phyloP scores from a whole-genome alignment of 2,113 vertebrate species.

The Serinus canaria region DNA sequence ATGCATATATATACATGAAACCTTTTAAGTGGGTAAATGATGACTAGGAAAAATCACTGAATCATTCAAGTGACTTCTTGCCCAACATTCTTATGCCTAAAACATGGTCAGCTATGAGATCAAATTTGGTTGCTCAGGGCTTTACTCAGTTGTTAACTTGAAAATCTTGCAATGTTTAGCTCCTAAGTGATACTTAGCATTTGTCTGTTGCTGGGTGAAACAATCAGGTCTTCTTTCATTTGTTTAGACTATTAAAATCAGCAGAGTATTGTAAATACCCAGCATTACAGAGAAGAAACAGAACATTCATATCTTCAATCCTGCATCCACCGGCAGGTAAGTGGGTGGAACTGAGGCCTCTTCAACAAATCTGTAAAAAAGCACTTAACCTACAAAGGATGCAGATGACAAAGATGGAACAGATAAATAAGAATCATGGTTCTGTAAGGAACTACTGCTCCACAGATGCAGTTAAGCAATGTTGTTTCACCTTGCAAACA shows the following conservation, averaged over 20 bases:
- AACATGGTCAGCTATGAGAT: not conserved
- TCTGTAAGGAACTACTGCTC: not conserved
- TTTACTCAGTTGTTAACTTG: not conserved
- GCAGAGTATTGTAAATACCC: not conserved
- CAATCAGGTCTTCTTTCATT: not conserved
- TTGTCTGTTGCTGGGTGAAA: not conserved
- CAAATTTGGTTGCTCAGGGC: not conserved
- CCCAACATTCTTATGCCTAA: not conserved
- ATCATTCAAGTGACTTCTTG: not conserved
- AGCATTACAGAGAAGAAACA: not conserved
- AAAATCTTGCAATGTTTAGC: not conserved
- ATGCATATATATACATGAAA: not conserved
- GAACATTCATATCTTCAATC: not conserved
- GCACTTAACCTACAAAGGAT: not conserved
- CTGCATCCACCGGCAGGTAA: not conserved
- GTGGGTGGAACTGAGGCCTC: not conserved
- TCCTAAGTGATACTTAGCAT: not conserved
- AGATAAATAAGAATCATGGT: not conserved
- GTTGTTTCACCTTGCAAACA: not conserved
- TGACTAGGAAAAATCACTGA: not conserved
- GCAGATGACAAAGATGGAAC: not conserved
- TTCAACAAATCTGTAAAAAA: not conserved
- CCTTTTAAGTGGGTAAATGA: not conserved
- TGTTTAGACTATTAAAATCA: not conserved
- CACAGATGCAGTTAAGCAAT: not conserved